phyloP scores from a whole-genome alignment of 2,888 invertebrate species.

The Macroteleia sp. region DNA sequence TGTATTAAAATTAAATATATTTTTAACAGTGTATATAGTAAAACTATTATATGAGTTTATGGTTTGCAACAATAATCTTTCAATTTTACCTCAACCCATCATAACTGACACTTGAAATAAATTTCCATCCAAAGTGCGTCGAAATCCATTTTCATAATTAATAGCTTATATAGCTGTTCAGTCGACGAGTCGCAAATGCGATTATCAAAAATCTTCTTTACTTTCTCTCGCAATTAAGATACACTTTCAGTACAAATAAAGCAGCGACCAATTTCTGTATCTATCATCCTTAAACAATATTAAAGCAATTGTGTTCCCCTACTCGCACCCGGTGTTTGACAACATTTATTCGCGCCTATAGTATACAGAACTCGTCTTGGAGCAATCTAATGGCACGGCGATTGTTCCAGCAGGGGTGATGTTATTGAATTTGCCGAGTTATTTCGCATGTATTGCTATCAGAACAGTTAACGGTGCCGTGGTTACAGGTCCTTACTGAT shows the following conservation, averaged over 20 bases:
- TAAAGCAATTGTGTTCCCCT: slow-evolving; percentile 51
- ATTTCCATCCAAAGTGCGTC: too few species aligned
- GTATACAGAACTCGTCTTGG: slow-evolving; percentile 60
- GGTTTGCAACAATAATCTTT: too few species aligned
- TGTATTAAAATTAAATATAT: too few species aligned
- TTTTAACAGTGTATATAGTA: too few species aligned
- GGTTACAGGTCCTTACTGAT: slow-evolving; percentile 51
- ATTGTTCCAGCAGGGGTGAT: slow-evolving; percentile 69
- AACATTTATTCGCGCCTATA: slow-evolving; percentile 70
- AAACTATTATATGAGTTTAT: too few species aligned
- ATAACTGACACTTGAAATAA: too few species aligned
- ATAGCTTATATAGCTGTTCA: slow-evolving; percentile 34
- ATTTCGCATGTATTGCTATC: slow-evolving; percentile 68
- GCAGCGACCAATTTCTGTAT: slow-evolving; percentile 56
- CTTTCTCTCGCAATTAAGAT: slow-evolving; percentile 34
- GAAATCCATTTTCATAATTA: slow-evolving; percentile 41
- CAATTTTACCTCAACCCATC: too few species aligned
- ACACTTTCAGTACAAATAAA: slow-evolving; percentile 35
- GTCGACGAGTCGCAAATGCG: slow-evolving; percentile 16
- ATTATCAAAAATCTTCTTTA: slow-evolving; percentile 33
- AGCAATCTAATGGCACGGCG: slow-evolving; percentile 67
- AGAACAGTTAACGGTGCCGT: slow-evolving; percentile 52
- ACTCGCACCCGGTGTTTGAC: slow-evolving; percentile 62
- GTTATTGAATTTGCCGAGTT: slow-evolving; percentile 79
- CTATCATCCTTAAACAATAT: slow-evolving; percentile 51